Conservation (phyloP, 2,113 vertebrate genomes). For the Ornithorhynchus anatinus region DNA sequence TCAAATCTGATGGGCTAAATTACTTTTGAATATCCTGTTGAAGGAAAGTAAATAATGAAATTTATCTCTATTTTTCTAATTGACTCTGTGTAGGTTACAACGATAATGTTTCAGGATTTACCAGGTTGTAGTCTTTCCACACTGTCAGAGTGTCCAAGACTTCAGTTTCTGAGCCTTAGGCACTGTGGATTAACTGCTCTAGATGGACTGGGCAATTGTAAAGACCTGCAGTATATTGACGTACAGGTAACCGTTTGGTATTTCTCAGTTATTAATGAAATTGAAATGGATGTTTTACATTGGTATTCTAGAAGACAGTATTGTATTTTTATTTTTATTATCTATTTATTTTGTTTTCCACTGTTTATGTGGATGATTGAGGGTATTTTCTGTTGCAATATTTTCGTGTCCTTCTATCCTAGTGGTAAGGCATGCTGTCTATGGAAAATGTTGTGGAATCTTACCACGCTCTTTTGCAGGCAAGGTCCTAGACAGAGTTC, state of each 20-base stretch:
- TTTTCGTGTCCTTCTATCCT: too few relatives aligned
- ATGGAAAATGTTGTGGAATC: too few relatives aligned
- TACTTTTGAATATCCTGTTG: too few relatives aligned
- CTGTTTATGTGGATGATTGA: too few relatives aligned
- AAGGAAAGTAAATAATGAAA: too few relatives aligned
- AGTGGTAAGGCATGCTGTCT: too few relatives aligned
- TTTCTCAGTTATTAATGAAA: conserved; percentile 1
- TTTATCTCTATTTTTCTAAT: conserved; percentile 4
- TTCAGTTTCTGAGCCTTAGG: conserved; percentile 80
- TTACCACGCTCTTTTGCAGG: too few relatives aligned
- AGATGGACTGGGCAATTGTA: conserved; percentile 76
- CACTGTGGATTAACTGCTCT: conserved; percentile 82
- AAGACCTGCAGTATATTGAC: conserved; percentile 80
- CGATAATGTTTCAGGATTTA: conserved; percentile 80
- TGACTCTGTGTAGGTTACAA: conserved; percentile 77
- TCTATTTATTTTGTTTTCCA: too few relatives aligned
- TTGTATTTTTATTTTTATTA: too few relatives aligned
- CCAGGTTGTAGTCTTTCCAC: conserved; percentile 81
- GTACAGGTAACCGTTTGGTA: conserved; percentile 74
- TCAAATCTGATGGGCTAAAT: too few relatives aligned
- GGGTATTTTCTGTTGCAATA: too few relatives aligned
- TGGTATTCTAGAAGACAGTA: background rate
- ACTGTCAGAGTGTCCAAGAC: conserved; percentile 75
- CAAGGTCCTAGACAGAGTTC: too few relatives aligned
- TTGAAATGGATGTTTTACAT: background rate